Base-by-base conservation (phyloP, 2,888 invertebrate genomes). In the Dolichomitus sp. region DNA sequence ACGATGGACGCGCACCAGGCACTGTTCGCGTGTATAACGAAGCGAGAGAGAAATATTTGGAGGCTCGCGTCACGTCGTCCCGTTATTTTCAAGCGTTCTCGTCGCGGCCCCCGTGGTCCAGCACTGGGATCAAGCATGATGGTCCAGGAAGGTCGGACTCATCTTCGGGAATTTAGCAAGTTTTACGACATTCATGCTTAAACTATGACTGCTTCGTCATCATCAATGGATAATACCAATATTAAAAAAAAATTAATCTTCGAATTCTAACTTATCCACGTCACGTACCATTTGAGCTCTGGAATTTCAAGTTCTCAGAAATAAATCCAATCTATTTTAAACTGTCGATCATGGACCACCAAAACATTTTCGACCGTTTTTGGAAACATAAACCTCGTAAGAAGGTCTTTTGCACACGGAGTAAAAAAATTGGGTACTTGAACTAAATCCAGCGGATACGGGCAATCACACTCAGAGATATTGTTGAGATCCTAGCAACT, bases 31-130 rank as follows among this genome's bases (percentile, higher is more conserved):
- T 76, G 54, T 59, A 50, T 59, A 59, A 57, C 68, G 30, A 65
- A 66, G 79, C 72, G 59, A 59, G 82, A 70, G 86, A 87, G 87
- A 89, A 88, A 90, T 89, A 90, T 90, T 90, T 88, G 77, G 86
- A 82, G 73, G 85, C 80, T 89, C 87, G 87, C 88, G 89, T 90
- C 90, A 89, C 85, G 83, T 61, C 75, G 84, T 89, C 86, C 91
- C 91, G 90, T 91, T 91, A 91, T 37, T 80, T 78, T 63, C 54
- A 30, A 83, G 76, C 66, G 61, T 33, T 54, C 52, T 52, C 17
- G 42, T 54, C 63, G 40, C 30, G 48, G 63, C 59, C 40, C 17
- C 66, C 40, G 42, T n/a, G 59, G 19, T 37, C 40, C 69, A n/a
- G 27, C 48, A 61, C 19, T 40, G 68, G 66, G 48, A 76, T 54